Base-by-base conservation (phyloP, 2,797 vertebrate genomes). In the Pseudochromis fuscus region DNA sequence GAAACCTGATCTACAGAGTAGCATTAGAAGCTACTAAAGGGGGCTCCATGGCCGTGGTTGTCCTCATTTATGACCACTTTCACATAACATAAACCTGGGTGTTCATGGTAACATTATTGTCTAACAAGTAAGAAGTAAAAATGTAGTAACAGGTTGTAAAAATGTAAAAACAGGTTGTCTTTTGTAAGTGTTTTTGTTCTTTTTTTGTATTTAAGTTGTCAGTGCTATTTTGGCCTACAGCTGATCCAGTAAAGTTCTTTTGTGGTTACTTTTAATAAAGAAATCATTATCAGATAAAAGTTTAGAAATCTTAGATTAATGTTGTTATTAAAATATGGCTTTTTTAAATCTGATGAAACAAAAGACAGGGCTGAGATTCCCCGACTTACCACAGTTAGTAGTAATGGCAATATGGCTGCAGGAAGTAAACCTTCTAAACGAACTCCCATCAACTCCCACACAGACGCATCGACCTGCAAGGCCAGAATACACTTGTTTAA, bases 391-490 rank as follows among this genome's bases (percentile, higher is more conserved):
- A 94, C 90, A 18, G 93, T 94, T 23, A 95, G 91, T 3, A 95
- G 77, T 42, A 95, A 75, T 2, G 95, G 94, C 76, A 95, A 83
- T 5, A 92, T 25, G 1, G 92, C 90, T n/a, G 95, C 95, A 15
- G 94, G 87, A 56, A 94, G 35, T 16, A 95, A 88, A 59, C 94
- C 92, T 23, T 95, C 93, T 81, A 93, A 28, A 28, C 92, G 89
- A 85, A 95, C 75, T 55, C 95, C 94, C 93, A 95, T 94, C 73
- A 95, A 58, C 45, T 91, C 86, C 65, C 90, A 87, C 70, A 81
- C 74, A 6, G 79, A 78, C 4, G 9, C 31, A 0, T 52, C 7
- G 0, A 77, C 79, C 85, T 79, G 60, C 5, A 37, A 55, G 5
- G 4, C 2, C 40, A 84, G n/a, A 52, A 46, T 7, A 6, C 3